Conservation (phyloP, 2,113 vertebrate species). For the Chinchilla lanigera region DNA sequence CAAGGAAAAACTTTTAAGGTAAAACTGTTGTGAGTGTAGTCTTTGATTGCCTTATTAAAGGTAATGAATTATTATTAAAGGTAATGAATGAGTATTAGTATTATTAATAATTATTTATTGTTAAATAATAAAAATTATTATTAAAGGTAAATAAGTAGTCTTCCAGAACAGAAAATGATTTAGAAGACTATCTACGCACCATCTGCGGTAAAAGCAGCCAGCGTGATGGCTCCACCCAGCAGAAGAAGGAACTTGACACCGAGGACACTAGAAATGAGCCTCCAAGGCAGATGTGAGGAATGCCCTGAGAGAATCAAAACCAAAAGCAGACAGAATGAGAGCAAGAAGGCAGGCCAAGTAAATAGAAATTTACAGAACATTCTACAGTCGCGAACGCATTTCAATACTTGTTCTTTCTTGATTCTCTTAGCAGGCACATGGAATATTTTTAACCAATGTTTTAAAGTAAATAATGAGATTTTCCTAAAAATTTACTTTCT, state of each 20-base stretch:
- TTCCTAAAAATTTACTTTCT: neutral
- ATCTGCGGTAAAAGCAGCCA: neutral
- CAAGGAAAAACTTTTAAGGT: neutral
- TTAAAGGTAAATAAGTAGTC: no score
- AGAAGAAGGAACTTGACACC: neutral
- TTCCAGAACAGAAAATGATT: neutral
- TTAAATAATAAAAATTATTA: no score
- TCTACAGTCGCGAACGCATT: neutral
- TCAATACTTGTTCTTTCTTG: neutral
- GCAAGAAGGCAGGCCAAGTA: neutral
- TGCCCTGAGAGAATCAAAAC: neutral
- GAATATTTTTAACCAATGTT: neutral
- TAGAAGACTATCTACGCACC: neutral
- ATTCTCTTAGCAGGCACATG: neutral
- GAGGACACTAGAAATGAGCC: neutral
- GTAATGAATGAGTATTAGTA: no score
- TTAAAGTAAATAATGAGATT: neutral
- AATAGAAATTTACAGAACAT: neutral
- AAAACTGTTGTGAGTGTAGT: neutral
- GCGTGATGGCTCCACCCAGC: neutral
- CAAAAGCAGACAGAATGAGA: neutral
- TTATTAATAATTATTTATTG: no score
- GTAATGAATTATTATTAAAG: no score
- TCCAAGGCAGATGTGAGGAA: neutral
- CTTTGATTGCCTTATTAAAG: neutral